Base-by-base conservation (phyloP, 2,888 invertebrate species). In the Digitonthophagus gazella region DNA sequence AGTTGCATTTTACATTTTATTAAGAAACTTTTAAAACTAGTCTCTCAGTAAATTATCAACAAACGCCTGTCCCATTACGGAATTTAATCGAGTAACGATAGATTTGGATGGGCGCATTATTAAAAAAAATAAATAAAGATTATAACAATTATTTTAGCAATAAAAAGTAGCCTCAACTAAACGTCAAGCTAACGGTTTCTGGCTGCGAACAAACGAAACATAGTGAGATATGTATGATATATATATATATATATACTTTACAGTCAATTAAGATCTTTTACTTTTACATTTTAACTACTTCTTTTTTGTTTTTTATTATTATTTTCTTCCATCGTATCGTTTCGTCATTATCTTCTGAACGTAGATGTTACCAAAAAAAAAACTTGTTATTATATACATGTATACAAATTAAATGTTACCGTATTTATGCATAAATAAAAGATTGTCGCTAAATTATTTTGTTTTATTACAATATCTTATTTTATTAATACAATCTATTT, bases 361-460 rank as follows among this genome's bases (percentile, higher is more conserved):
- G 78, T 79, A 80, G 78, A 79, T 78, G 80, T 80, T 81, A 80
- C 80, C 80, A 78, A 79, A 44, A n/a, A n/a, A n/a, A n/a, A n/a
- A 44, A 74, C 78, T 80, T 81, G 80, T 82, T 82, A 81, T 66
- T 61, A 81, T 80, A 80, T 81, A 81, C 80, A 82, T 83, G 82
- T 83, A 82, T 82, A 82, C 82, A 82, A 81, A 80, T 82, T 82
- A 79, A 82, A 81, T 82, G 83, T 83, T 82, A 82, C 80, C 80
- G 80, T 83, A 82, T 81, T 81, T 82, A 82, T 83, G 82, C 82
- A 83, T 83, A 81, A 82, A 83, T 82, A 83, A 82, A 78, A 77
- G 5, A 81, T 75, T 76, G 75, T 75, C 75, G 77, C 77, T 75
- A 74, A 71, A 71, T 71, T 67, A 57, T 58, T 70, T 28, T 11